Evolutionary conservation across 2,113 vertebrate species (phyloP).

Genomic region (Mesoclemmys tuberculata): DNA sequence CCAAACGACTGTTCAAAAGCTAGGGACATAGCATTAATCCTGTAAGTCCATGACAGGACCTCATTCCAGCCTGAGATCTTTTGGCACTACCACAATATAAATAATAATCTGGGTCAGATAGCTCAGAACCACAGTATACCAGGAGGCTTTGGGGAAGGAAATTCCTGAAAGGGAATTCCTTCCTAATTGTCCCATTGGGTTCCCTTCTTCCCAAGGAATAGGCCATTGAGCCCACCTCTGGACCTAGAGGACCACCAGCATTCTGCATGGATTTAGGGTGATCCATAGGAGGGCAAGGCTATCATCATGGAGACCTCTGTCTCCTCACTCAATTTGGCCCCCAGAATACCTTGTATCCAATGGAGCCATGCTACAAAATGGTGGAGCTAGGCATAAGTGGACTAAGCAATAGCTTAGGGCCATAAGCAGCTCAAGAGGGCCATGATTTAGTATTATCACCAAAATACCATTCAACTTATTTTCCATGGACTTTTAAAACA

Average conservation of each 20-base stretch:
- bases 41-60: background rate
- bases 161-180: background rate
- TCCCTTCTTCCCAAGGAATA: background rate
- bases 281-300: background rate
- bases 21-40: too few species aligned
- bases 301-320: background rate
- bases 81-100: background rate
- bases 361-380: background rate
- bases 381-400: background rate
- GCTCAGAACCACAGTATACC: background rate
- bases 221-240: background rate
- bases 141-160: background rate
- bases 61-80: background rate
- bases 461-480: background rate
- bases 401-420: background rate
- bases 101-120: background rate
- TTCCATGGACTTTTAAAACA: background rate
- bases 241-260: background rate
- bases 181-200: rapidly evolving
- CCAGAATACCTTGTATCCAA: background rate
- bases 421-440: background rate
- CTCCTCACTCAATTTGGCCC: background rate
- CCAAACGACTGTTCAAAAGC: background rate
- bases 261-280: background rate
- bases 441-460: background rate